phyloP scores from a whole-genome alignment of 2,888 invertebrate genomes.

The Andricus quercusramuli region DNA sequence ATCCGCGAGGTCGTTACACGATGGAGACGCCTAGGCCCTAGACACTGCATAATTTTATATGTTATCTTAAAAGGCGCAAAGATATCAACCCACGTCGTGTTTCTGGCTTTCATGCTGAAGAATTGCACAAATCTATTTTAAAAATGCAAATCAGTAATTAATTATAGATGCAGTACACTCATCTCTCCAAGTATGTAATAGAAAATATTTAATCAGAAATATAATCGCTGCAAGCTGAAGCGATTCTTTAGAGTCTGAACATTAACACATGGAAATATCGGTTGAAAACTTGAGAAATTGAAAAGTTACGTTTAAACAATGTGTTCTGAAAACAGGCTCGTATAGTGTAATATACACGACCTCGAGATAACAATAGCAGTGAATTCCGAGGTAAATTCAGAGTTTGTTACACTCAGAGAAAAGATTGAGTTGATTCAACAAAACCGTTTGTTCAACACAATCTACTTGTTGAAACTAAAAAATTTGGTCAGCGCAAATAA shows the following conservation, averaged over 20 bases:
- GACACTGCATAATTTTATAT: constrained; percentile 21
- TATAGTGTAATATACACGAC: neutral
- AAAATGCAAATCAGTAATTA: constrained; percentile 1
- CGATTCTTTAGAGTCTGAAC: neutral
- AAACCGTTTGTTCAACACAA: too few relatives aligned
- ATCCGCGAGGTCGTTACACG: constrained; percentile 20
- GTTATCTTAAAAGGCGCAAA: constrained; percentile 21
- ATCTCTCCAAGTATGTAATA: too few relatives aligned
- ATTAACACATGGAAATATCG: neutral
- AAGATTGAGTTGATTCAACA: too few relatives aligned
- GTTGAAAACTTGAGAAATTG: neutral
- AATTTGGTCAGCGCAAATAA: too few relatives aligned
- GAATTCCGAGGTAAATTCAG: neutral
- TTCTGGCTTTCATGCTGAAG: constrained; percentile 34
- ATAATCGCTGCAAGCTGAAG: too few relatives aligned
- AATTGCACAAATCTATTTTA: constrained; percentile 8
- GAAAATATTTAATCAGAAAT: too few relatives aligned
- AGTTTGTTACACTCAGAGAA: too few relatives aligned
- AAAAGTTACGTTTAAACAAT: neutral
- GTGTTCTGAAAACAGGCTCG: neutral
- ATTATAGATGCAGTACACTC: neutral
- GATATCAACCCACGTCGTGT: constrained; percentile 35
- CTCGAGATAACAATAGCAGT: neutral
- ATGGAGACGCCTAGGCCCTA: constrained; percentile 34
- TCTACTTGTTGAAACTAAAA: too few relatives aligned